A percentile compares a stretch with the other conserved stretches of the same genome.
These are phyloP conservation scores for Eupithecia pulchellata DNA, from an alignment of 2,888 invertebrate species.

Conservation along the genomic window DNA sequence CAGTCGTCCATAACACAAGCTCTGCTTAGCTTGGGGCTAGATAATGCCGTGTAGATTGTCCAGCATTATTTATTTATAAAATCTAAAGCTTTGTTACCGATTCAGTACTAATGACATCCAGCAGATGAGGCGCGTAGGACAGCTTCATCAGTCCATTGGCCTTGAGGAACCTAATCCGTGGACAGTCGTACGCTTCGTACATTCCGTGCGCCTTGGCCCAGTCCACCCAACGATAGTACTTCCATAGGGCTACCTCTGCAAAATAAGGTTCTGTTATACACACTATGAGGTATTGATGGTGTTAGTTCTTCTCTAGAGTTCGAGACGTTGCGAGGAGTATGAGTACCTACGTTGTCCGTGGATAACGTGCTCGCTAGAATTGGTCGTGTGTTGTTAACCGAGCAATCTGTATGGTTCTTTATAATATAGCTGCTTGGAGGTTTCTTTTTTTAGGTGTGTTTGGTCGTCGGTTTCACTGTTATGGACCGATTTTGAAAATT, in stretches of 20 bases:
- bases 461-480: too few relatives aligned
- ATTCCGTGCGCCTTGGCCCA: constrained; percentile 75
- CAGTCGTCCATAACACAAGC: too few relatives aligned
- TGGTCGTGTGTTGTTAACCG: too few relatives aligned
- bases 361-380: not conserved
- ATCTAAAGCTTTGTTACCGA: constrained; percentile 58
- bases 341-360: not conserved
- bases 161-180: constrained; percentile 68
- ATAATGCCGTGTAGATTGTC: too few relatives aligned
- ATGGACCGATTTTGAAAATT: too few relatives aligned
- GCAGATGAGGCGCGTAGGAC: constrained; percentile 72
- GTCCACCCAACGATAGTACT: constrained; percentile 75
- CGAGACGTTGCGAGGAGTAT: too few relatives aligned
- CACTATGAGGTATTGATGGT: not conserved
- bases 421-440: too few relatives aligned
- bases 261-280: constrained; percentile 10
- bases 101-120: constrained; percentile 74
- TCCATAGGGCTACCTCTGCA: constrained; percentile 74
- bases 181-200: constrained; percentile 73
- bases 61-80: too few relatives aligned
- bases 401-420: too few relatives aligned
- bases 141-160: constrained; percentile 72
- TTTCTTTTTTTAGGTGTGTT: too few relatives aligned
- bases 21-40: too few relatives aligned
- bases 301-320: not conserved